These are phyloP conservation scores for Malthinus seriepunctatus DNA, from an alignment of 2,888 invertebrate species.

Conservation along the genomic window DNA sequence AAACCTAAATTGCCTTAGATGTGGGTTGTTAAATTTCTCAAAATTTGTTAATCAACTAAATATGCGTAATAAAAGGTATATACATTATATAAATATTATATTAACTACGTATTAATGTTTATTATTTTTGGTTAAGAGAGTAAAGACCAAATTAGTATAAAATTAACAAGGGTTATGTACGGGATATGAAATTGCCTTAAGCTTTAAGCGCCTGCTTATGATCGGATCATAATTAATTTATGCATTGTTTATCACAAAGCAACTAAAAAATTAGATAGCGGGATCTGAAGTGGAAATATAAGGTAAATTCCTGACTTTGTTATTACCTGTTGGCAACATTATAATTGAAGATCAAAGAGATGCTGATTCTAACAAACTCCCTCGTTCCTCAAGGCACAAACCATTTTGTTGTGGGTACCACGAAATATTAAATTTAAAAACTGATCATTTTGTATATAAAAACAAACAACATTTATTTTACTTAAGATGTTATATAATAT, in stretches of 20 bases:
- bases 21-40: too few relatives aligned
- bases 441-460: conserved; percentile 27
- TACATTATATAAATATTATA: too few relatives aligned
- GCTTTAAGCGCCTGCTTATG: conserved; percentile 27
- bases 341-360: conserved; percentile 31
- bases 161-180: neutral
- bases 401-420: conserved; percentile 17
- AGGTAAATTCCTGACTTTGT: conserved; percentile 20
- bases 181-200: conserved; percentile 16
- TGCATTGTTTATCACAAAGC: conserved; percentile 32
- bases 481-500: too few relatives aligned
- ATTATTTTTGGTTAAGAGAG: too few relatives aligned
- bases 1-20: too few relatives aligned
- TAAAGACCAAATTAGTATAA: conserved; percentile 1
- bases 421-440: conserved; percentile 15
- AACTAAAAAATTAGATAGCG: conserved; percentile 23
- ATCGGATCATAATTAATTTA: conserved; percentile 30
- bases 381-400: conserved; percentile 3
- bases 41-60: too few relatives aligned
- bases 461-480: conserved; percentile 18
- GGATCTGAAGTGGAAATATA: conserved; percentile 21
- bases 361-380: conserved; percentile 20
- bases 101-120: too few relatives aligned
- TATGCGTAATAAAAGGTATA: too few relatives aligned
- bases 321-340: conserved; percentile 28